Percentiles rank a stretch among this genome's conserved stretches.
Evolutionary conservation across 23 tunicate genomes (phyloP).

Genomic region (Trididemnum nubilum): DNA sequence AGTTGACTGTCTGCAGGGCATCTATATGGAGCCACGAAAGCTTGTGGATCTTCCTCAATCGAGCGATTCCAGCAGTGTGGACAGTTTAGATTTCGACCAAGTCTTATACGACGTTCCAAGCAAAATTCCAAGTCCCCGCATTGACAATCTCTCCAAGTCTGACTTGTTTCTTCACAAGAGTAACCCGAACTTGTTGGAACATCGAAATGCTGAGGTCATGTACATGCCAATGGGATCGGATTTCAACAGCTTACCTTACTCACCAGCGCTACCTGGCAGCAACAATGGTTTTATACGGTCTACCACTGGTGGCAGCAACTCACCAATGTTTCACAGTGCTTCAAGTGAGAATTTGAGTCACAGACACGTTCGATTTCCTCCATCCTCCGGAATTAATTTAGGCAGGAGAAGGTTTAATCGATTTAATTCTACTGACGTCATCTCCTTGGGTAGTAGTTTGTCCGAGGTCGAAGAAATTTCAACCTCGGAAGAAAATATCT

Average conservation of each 20-base stretch:
- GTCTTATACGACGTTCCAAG: background rate
- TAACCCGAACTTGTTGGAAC: background rate
- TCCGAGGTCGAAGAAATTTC: background rate
- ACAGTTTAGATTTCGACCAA: background rate
- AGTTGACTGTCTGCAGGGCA: background rate
- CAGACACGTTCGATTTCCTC: background rate
- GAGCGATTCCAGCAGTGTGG: background rate
- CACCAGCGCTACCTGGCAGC: background rate
- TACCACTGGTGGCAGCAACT: background rate
- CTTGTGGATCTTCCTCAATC: background rate
- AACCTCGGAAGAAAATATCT: slow-evolving; percentile 37
- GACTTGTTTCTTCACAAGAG: slow-evolving; percentile 27
- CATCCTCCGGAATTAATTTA: slow-evolving; percentile 28
- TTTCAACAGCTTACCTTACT: slow-evolving; percentile 15
- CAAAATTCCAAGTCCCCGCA: background rate
- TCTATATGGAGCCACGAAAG: slow-evolving; percentile 15
- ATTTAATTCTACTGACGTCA: background rate
- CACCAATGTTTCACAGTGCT: background rate
- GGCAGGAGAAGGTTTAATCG: slow-evolving; percentile 18
- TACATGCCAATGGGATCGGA: slow-evolving; percentile 38
- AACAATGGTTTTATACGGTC: background rate
- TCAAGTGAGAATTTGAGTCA: slow-evolving; percentile 1
- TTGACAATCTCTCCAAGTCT: background rate
- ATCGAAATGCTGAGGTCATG: background rate
- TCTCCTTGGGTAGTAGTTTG: background rate